A percentile compares a stretch with the other conserved stretches of the same genome.
Evolutionary conservation across 2,113 vertebrate species (phyloP).

Genomic region (Rostratula benghalensis): DNA sequence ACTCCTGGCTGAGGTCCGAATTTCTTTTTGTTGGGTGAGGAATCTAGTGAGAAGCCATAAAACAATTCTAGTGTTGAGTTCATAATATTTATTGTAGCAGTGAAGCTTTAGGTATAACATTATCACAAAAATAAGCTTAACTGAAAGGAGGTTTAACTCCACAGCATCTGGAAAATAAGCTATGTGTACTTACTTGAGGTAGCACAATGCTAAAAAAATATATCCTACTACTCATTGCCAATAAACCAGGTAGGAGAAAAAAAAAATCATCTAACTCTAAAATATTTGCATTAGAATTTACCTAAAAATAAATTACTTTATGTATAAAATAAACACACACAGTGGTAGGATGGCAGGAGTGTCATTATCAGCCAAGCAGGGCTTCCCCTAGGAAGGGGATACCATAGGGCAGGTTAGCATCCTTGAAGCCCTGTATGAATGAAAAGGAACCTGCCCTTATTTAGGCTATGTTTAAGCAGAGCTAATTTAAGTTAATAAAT

Average conservation of each 20-base stretch:
- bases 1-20: neutral
- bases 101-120: neutral
- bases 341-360: neutral
- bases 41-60: neutral
- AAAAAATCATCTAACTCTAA: neutral
- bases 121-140: neutral
- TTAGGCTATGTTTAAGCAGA: neutral
- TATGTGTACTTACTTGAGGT: neutral
- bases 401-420: neutral
- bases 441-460: neutral
- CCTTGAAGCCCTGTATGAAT: neutral
- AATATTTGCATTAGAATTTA: neutral
- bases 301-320: neutral
- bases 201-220: neutral
- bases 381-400: neutral
- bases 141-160: neutral
- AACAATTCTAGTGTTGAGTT: neutral
- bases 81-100: neutral
- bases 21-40: neutral
- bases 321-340: neutral
- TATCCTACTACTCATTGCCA: neutral
- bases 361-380: neutral
- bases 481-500: neutral
- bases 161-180: neutral
- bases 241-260: neutral